Evolutionary conservation across 1,140 invertebrate species (phyloP).

Genomic region (Apis mellifera): Amel_HAv3.1 CM009943.2:10311501-10312000

Average conservation of each 20-base stretch:
- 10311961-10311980: background rate
- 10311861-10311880: too few relatives aligned
- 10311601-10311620: slow-evolving; percentile 47
- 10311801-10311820: slow-evolving; percentile 90
- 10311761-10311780: slow-evolving; percentile 87
- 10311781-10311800: slow-evolving; percentile 87
- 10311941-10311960: too few relatives aligned
- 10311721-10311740: slow-evolving; percentile 55
- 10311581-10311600: slow-evolving; percentile 43
- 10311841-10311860: background rate
- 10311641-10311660: background rate
- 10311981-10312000: background rate
- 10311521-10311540: slow-evolving; percentile 36
- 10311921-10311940: too few relatives aligned
- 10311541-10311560: slow-evolving; percentile 55
- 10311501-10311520: slow-evolving; percentile 47
- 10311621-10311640: slow-evolving; percentile 46
- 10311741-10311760: slow-evolving; percentile 83
- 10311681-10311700: slow-evolving; percentile 40
- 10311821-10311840: slow-evolving; percentile 76
- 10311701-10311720: slow-evolving; percentile 15
- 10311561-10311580: slow-evolving; percentile 58
- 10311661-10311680: slow-evolving; percentile 10
- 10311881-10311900: too few relatives aligned
- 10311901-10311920: too few relatives aligned